Evolutionary conservation across 2,888 invertebrate genomes (phyloP).

Genomic region (Orchesellides sinensis): DNA sequence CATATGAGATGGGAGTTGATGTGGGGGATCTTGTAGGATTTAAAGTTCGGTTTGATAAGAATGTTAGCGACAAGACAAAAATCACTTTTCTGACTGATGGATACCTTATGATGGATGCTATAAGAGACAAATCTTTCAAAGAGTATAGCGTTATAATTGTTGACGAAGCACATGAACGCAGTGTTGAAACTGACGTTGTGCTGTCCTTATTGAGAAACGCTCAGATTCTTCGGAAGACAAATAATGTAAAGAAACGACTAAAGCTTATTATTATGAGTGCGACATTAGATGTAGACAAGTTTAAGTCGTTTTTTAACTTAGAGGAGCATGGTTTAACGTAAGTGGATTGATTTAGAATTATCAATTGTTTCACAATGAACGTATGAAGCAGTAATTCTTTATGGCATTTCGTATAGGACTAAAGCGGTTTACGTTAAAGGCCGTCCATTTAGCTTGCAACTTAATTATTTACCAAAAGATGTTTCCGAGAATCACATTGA

Average conservation of each 20-base stretch:
- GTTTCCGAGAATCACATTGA: conserved; percentile 54
- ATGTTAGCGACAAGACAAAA: conserved; percentile 87
- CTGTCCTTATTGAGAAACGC: conserved; percentile 81
- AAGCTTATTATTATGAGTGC: conserved; percentile 74
- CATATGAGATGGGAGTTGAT: conserved; percentile 78
- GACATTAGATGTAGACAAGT: conserved; percentile 69
- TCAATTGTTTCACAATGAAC: no score
- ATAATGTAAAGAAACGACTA: conserved; percentile 50
- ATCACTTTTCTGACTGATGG: conserved; percentile 97
- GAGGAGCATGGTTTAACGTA: conserved; percentile 44
- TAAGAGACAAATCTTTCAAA: conserved; percentile 84
- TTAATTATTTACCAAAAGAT: conserved; percentile 53
- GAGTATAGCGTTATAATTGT: conserved; percentile 90
- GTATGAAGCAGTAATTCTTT: no score
- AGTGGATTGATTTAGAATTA: neutral
- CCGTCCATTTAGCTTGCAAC: conserved; percentile 65
- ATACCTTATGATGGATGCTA: conserved; percentile 93
- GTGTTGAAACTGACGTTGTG: conserved; percentile 94
- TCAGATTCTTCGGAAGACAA: conserved; percentile 34
- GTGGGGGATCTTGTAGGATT: conserved; percentile 82
- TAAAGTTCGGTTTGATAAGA: conserved; percentile 90
- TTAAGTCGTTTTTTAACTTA: conserved; percentile 66
- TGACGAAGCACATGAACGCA: conserved; percentile 97
- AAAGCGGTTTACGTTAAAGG: conserved; percentile 70
- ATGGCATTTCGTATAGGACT: conserved; percentile 42